phyloP scores from a whole-genome alignment of 1,140 invertebrate species.

The Apis florea region DNA sequence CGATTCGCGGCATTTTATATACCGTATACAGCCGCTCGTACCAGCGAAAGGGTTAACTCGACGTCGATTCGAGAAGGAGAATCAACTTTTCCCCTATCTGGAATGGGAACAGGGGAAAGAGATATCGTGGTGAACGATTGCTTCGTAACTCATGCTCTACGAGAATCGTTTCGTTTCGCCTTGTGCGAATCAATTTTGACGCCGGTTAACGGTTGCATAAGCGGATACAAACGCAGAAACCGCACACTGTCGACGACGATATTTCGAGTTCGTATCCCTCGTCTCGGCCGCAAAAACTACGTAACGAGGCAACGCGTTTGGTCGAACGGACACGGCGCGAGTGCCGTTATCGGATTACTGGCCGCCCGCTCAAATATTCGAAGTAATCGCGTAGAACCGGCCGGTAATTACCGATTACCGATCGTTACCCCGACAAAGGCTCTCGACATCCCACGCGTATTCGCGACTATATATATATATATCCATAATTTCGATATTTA shows the following conservation, averaged over 20 bases:
- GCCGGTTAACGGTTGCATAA: not conserved
- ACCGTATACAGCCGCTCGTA: too few relatives aligned
- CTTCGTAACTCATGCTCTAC: too few relatives aligned
- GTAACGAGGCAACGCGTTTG: not conserved
- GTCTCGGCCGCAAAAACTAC: not conserved
- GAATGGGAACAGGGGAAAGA: too few relatives aligned
- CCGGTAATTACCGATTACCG: not conserved
- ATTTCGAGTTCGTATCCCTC: conserved; percentile 4
- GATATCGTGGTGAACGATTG: too few relatives aligned
- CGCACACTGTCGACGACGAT: not conserved
- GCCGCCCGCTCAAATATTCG: not conserved
- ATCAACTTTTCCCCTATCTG: too few relatives aligned
- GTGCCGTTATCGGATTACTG: conserved; percentile 15
- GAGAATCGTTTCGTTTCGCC: not conserved
- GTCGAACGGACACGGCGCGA: not conserved
- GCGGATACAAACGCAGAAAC: not conserved
- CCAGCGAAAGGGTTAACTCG: too few relatives aligned
- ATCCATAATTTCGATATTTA: too few relatives aligned
- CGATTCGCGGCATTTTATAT: too few relatives aligned
- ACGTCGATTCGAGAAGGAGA: too few relatives aligned
- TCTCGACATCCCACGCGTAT: too few relatives aligned
- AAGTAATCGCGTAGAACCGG: not conserved
- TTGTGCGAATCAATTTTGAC: not conserved
- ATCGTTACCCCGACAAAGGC: not conserved
- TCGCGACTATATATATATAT: not conserved